phyloP scores from a whole-genome alignment of 2,888 invertebrate genomes.

The Melipona beecheii region DNA sequence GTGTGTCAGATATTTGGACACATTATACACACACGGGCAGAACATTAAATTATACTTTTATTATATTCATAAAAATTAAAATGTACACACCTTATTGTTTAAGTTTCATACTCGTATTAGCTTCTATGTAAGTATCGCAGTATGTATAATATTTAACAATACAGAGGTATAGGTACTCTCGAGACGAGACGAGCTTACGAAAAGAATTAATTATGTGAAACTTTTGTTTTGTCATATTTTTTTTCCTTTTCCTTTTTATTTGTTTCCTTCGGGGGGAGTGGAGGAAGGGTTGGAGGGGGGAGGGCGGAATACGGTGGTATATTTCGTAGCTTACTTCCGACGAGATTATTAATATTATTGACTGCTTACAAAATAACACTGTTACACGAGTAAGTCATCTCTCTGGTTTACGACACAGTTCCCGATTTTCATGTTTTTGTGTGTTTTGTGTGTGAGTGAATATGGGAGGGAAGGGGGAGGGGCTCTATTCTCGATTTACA shows the following conservation, averaged over 20 bases:
- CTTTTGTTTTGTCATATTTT: constrained; percentile 11
- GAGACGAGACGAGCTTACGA: constrained; percentile 68
- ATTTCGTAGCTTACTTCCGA: constrained; percentile 53
- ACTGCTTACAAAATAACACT: constrained; percentile 75
- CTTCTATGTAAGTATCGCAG: constrained; percentile 69
- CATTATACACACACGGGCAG: constrained; percentile 42
- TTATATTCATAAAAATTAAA: constrained; percentile 77
- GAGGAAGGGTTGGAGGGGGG: too few species aligned
- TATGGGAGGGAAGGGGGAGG: not conserved
- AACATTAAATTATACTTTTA: constrained; percentile 77
- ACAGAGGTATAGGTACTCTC: constrained; percentile 68
- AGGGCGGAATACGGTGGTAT: constrained; percentile 34
- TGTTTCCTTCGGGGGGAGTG: constrained; percentile 18
- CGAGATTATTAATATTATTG: constrained; percentile 71
- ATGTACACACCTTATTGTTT: constrained; percentile 74
- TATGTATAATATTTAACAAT: constrained; percentile 73
- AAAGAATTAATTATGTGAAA: constrained; percentile 66
- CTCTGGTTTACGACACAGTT: constrained; percentile 66
- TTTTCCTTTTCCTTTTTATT: too few species aligned
- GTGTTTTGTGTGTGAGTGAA: too few species aligned
- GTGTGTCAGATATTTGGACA: not conserved
- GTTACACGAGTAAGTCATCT: constrained; percentile 66
- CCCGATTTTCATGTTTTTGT: not conserved
- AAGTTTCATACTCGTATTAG: constrained; percentile 65
- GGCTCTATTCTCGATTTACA: constrained; percentile 14